Evolutionary conservation across 2,113 vertebrate species (phyloP).

Genomic region (Zosterops lateralis): DNA sequence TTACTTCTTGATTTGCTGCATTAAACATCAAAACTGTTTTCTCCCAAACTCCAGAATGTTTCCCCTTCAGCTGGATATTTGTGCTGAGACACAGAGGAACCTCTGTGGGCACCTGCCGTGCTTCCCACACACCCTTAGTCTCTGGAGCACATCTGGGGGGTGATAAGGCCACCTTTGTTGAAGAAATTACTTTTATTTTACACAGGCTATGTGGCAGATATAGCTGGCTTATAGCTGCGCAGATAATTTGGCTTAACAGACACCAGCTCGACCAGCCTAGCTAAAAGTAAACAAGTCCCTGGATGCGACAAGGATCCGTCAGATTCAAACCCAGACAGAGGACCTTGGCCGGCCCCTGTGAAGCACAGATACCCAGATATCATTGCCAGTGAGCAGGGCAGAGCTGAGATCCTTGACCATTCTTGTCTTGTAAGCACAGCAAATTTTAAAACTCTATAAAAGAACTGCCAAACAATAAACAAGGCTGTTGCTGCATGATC

Average conservation of each 20-base stretch:
- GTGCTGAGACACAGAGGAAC: neutral
- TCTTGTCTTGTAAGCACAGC: neutral
- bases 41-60: neutral
- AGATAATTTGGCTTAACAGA: neutral
- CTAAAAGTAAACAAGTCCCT: neutral
- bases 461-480: neutral
- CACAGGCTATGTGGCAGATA: neutral
- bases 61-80: neutral
- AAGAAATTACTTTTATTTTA: neutral
- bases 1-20: neutral
- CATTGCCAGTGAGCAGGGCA: neutral
- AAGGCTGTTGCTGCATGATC: neutral
- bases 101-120: neutral
- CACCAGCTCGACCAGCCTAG: neutral
- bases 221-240: neutral
- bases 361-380: neutral
- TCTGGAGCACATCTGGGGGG: rapidly evolving
- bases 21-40: neutral
- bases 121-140: rapidly evolving
- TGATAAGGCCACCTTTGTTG: neutral
- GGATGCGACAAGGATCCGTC: neutral
- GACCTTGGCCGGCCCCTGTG: neutral
- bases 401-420: neutral
- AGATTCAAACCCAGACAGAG: neutral
- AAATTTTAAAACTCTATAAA: neutral